Percentiles rank a stretch among this genome's conserved stretches.
These are phyloP conservation scores for Artibeus jamaicensis DNA, from an alignment of 2,797 vertebrate species.

Conservation along the genomic window DNA sequence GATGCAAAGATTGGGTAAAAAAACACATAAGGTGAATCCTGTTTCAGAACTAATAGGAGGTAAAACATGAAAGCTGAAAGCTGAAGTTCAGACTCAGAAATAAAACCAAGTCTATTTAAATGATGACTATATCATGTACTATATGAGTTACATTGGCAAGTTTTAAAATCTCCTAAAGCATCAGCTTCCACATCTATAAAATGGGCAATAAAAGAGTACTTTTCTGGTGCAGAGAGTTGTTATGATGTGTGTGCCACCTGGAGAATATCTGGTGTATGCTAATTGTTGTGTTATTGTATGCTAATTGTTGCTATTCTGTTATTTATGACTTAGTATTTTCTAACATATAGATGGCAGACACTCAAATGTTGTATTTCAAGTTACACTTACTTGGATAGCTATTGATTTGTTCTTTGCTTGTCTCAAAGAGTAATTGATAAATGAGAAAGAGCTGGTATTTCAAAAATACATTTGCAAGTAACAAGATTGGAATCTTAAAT, in stretches of 20 bases:
- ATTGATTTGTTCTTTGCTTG: neutral
- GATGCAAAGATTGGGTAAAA: neutral
- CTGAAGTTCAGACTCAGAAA: neutral
- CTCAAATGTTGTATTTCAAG: neutral
- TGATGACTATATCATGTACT: neutral
- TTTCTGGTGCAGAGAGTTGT: neutral
- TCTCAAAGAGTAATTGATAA: neutral
- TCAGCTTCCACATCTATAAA: neutral
- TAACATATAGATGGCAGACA: neutral
- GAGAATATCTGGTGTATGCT: neutral
- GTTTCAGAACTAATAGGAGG: neutral
- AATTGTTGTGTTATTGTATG: neutral
- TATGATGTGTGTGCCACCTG: neutral
- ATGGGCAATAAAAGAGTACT: neutral
- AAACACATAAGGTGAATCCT: neutral
- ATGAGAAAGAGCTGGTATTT: neutral
- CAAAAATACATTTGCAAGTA: neutral
- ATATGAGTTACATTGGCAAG: neutral
- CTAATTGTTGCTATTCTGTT: neutral
- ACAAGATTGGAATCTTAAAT: neutral
- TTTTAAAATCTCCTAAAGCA: neutral
- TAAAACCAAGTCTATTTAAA: neutral
- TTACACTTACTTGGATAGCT: neutral
- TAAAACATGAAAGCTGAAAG: neutral
- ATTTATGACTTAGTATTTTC: neutral